phyloP scores from a whole-genome alignment of 1,140 invertebrate genomes.

The Liolophura sinensis region DNA sequence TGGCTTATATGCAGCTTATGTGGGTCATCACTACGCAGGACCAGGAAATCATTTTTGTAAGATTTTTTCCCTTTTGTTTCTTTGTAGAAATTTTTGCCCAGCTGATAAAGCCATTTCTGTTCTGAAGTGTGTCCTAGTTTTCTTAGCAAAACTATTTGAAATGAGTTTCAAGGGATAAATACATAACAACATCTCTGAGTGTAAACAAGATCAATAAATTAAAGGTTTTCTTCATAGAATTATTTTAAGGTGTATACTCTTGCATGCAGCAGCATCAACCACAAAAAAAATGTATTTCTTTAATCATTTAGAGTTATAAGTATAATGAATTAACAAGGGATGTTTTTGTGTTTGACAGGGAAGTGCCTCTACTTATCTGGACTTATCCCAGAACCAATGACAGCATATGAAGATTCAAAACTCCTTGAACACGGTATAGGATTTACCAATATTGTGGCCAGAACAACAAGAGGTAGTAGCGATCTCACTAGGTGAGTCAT shows the following conservation, averaged over 20 bases:
- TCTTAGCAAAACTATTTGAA: no score
- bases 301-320: no score
- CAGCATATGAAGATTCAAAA: constrained; percentile 93
- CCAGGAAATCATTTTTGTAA: constrained; percentile 98
- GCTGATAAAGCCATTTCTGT: not conserved
- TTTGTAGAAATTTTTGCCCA: not conserved
- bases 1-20: constrained; percentile 93
- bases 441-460: constrained; percentile 95
- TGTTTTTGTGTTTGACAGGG: constrained; percentile 64
- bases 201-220: no score
- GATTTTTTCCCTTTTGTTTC: constrained; percentile 41
- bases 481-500: constrained; percentile 74
- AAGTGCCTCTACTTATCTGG: constrained; percentile 95
- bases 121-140: no score
- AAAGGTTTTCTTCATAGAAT: not conserved
- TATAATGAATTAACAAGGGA: constrained; percentile 4
- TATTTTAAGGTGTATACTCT: no score
- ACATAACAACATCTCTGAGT: no score
- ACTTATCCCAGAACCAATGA: constrained; percentile 91
- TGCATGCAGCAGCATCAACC: no score
- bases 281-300: no score
- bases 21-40: constrained; percentile 97
- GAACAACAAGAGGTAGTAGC: constrained; percentile 93
- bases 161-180: no score
- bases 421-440: constrained; percentile 92